A percentile compares a stretch with the other conserved stretches of the same genome.
phyloP scores from a whole-genome alignment of 2,113 vertebrate genomes.

The Hemibagrus wyckioides region DNA sequence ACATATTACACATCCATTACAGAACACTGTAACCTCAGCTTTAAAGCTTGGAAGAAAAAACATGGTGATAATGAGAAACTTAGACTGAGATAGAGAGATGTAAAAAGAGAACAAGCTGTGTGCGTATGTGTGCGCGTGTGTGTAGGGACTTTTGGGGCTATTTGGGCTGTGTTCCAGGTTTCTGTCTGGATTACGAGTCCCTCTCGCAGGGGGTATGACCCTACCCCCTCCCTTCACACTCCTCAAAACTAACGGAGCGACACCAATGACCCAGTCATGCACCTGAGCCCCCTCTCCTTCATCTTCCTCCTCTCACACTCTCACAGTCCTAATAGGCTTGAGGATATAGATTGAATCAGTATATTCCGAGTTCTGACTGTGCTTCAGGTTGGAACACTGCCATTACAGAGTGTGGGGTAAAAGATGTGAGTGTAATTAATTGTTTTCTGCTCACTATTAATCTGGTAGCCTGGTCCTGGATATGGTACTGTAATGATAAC shows the following conservation, averaged over 20 bases:
- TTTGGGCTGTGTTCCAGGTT: slow-evolving; percentile 45
- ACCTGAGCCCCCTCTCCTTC: slow-evolving; percentile 40
- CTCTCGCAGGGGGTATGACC: slow-evolving; percentile 41
- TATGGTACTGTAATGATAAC: slow-evolving; percentile 39
- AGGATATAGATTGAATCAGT: slow-evolving; percentile 25
- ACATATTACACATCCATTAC: slow-evolving; percentile 1
- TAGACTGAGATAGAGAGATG: background rate
- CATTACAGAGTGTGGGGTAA: background rate
- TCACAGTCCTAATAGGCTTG: background rate
- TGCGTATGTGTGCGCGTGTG: background rate
- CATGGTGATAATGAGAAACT: background rate
- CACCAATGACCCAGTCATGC: slow-evolving; percentile 55
- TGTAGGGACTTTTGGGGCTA: slow-evolving; percentile 11
- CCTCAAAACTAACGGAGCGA: slow-evolving; percentile 50
- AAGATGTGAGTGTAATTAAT: background rate
- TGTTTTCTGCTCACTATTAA: background rate
- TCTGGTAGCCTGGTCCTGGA: slow-evolving; percentile 18
- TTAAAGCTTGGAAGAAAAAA: background rate
- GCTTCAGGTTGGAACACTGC: background rate
- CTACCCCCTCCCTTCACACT: slow-evolving; percentile 27
- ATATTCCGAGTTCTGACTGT: background rate
- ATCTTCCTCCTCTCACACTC: slow-evolving; percentile 12
- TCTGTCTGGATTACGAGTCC: slow-evolving; percentile 52
- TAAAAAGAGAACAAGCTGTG: background rate
- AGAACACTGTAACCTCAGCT: background rate